Percentiles rank a stretch among this genome's conserved stretches.
Evolutionary conservation across 23 tunicate species (phyloP).

Genomic region (Ciona savignyi): DNA sequence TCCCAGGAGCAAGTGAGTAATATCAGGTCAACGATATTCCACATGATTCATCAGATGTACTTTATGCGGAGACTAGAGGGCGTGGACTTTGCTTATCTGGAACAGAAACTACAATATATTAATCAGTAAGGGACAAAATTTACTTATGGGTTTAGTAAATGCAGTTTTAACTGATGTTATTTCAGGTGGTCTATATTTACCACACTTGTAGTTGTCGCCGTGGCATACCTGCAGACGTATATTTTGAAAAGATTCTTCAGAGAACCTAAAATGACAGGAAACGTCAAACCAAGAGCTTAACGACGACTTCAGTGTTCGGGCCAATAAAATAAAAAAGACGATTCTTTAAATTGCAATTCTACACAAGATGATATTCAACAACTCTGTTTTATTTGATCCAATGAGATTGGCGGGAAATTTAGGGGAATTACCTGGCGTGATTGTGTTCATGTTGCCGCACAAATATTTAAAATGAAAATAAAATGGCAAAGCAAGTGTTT

Average conservation of each 20-base stretch:
- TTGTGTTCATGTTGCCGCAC: not conserved
- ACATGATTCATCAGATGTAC: conserved; percentile 20
- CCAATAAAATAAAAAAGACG: no score
- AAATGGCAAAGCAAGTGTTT: no score
- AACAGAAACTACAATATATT: conserved; percentile 11
- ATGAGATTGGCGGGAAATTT: not conserved
- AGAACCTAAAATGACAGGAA: not conserved
- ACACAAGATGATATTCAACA: no score
- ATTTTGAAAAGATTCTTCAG: conserved; percentile 13
- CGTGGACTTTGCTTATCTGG: conserved; percentile 15
- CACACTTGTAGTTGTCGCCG: not conserved
- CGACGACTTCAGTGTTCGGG: not conserved
- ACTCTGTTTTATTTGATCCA: no score
- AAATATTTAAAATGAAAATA: no score
- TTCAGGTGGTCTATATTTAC: conserved; percentile 10
- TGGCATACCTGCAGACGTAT: conserved; percentile 10
- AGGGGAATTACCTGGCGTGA: not conserved
- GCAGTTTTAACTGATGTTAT: not conserved
- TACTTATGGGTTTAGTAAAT: not conserved
- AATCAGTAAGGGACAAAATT: conserved; percentile 3
- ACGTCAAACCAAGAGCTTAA: conserved; percentile 20
- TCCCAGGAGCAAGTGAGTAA: not conserved
- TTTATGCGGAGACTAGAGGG: conserved; percentile 20
- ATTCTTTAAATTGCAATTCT: no score
- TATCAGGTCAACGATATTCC: conserved; percentile 8